Conservation (phyloP, 1,140 invertebrate genomes). For the Drosophila nebulosa region DNA sequence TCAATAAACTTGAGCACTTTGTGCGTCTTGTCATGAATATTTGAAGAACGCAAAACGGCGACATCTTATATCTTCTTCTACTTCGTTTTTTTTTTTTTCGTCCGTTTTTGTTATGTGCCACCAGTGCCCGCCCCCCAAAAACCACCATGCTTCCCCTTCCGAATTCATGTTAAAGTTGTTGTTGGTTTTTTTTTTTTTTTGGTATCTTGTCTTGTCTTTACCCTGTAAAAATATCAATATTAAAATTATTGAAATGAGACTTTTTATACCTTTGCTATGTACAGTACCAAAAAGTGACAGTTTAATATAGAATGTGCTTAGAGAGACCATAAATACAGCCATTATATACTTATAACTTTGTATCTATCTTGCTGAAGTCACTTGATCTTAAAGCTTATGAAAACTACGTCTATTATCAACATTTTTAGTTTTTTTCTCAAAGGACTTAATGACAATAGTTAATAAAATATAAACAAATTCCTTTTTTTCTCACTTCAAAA, state of each 20-base stretch:
- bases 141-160: neutral
- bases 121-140: neutral
- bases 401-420: too few relatives aligned
- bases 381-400: too few relatives aligned
- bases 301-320: too few relatives aligned
- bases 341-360: too few relatives aligned
- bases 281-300: too few relatives aligned
- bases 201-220: neutral
- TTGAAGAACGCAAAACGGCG: slow-evolving; percentile 71
- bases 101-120: neutral
- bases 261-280: neutral
- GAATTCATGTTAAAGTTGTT: neutral
- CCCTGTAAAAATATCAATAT: neutral
- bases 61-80: slow-evolving; percentile 32
- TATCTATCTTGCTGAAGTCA: too few relatives aligned
- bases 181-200: slow-evolving; percentile 6
- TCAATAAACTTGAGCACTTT: slow-evolving; percentile 77
- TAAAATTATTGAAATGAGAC: neutral
- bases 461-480: too few relatives aligned
- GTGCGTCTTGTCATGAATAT: slow-evolving; percentile 73
- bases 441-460: too few relatives aligned
- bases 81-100: neutral
- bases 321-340: too few relatives aligned
- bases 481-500: too few relatives aligned
- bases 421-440: too few relatives aligned